These are phyloP conservation scores for Pardosa pseudoannulata DNA, from an alignment of 2,888 invertebrate genomes.

Conservation along the genomic window DNA sequence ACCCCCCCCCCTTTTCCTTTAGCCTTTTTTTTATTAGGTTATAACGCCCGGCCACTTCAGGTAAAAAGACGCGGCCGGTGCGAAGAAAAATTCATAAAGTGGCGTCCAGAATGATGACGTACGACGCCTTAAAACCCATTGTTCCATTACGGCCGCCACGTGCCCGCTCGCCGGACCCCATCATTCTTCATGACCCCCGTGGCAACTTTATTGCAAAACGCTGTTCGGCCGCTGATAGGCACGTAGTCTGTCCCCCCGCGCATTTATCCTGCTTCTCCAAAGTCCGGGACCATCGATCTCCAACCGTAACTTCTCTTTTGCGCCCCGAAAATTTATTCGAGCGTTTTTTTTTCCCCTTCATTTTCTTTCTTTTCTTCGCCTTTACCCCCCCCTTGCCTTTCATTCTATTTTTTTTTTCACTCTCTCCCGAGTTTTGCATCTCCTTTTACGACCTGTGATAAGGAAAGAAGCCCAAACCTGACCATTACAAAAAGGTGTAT, in stretches of 20 bases:
- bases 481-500: slow-evolving; percentile 53
- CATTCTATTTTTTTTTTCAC: too few species aligned
- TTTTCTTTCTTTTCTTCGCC: background rate
- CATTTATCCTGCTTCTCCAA: slow-evolving; percentile 66
- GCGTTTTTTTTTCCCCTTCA: background rate
- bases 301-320: slow-evolving; percentile 41
- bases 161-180: slow-evolving; percentile 64
- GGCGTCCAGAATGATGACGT: slow-evolving; percentile 70
- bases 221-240: slow-evolving; percentile 70
- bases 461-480: slow-evolving; percentile 42
- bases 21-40: slow-evolving; percentile 47
- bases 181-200: slow-evolving; percentile 71
- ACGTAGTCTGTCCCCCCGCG: slow-evolving; percentile 54
- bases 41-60: slow-evolving; percentile 57
- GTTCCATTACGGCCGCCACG: slow-evolving; percentile 70
- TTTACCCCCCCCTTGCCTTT: background rate
- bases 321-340: slow-evolving; percentile 54
- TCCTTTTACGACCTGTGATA: slow-evolving; percentile 61
- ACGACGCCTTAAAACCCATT: slow-evolving; percentile 72
- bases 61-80: slow-evolving; percentile 33
- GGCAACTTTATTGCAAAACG: slow-evolving; percentile 72
- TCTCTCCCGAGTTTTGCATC: slow-evolving; percentile 55
- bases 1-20: slow-evolving; percentile 23
- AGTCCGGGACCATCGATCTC: slow-evolving; percentile 68
- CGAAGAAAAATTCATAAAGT: slow-evolving; percentile 68